Evolutionary conservation across 2,113 vertebrate genomes (phyloP).

Genomic region (Sinocyclocheilus maitianheensis): DNA sequence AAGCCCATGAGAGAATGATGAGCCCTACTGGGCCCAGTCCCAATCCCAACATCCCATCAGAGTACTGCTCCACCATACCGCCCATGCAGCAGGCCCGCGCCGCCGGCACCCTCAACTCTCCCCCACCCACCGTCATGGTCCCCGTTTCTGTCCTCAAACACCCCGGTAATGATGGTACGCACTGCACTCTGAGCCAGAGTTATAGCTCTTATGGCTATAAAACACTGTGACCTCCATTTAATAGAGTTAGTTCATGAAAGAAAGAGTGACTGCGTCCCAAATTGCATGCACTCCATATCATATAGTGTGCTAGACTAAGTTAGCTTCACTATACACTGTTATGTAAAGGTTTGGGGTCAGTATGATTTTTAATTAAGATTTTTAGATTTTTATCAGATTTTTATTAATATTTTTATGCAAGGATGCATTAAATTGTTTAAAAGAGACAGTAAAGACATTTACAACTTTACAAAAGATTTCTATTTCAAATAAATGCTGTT

Average conservation of each 20-base stretch:
- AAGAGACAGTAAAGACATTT: not conserved
- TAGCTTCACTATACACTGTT: not conserved
- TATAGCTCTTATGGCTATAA: not conserved
- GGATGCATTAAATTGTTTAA: not conserved
- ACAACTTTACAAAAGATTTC: not conserved
- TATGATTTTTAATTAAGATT: not conserved
- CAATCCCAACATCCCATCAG: conserved; percentile 80
- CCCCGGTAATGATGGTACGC: conserved; percentile 81
- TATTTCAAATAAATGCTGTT: not conserved
- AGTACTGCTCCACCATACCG: conserved; percentile 78
- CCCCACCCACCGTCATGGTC: conserved; percentile 82
- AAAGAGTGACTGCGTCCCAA: not conserved
- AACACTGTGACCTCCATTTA: not conserved
- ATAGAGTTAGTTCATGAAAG: not conserved
- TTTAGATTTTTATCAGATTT: not conserved
- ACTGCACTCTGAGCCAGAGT: not conserved
- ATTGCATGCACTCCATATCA: not conserved
- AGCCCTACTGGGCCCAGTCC: conserved; percentile 85
- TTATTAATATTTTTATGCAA: not conserved
- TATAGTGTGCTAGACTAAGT: not conserved
- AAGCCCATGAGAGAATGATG: conserved; percentile 96
- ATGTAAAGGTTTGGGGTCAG: not conserved
- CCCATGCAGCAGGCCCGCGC: conserved; percentile 81
- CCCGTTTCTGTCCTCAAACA: conserved; percentile 88
- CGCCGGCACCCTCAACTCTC: conserved; percentile 74